Evolutionary conservation across 2,113 vertebrate genomes (phyloP).

Genomic region (Eolophus roseicapilla): DNA sequence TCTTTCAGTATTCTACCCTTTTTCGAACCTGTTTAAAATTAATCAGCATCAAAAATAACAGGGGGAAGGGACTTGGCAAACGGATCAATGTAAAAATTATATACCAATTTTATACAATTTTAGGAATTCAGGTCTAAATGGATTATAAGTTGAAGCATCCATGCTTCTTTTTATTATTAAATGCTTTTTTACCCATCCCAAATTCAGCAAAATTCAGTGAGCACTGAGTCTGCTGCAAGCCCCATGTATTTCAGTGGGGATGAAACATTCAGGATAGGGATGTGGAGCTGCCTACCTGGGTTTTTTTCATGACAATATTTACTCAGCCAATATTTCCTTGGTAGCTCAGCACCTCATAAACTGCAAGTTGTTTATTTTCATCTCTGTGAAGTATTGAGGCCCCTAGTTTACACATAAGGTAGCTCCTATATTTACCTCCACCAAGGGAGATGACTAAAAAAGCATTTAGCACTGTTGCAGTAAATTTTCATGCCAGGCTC

Average conservation of each 20-base stretch:
- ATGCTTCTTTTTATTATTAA: neutral
- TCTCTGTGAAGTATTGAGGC: neutral
- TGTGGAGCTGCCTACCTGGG: neutral
- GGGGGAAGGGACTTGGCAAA: neutral
- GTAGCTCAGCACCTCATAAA: neutral
- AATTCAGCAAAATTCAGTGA: neutral
- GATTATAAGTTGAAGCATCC: neutral
- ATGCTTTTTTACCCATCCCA: neutral
- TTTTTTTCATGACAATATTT: neutral
- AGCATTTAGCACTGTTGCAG: neutral
- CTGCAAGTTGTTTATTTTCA: neutral
- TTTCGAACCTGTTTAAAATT: neutral
- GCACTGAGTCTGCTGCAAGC: accelerated
- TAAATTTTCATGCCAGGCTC: neutral
- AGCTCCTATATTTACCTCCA: neutral
- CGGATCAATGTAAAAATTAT: neutral
- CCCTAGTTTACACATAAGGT: neutral
- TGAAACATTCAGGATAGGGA: neutral
- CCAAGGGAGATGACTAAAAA: neutral
- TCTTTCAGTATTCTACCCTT: neutral
- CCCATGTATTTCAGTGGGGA: neutral
- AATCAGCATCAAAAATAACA: neutral
- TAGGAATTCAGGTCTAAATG: neutral
- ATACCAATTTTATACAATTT: neutral
- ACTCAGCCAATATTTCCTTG: neutral